A percentile compares a stretch with the other conserved stretches of the same genome.
These are phyloP conservation scores for Plebejus anna DNA, from an alignment of 2,888 invertebrate species.

Conservation along the genomic window DNA sequence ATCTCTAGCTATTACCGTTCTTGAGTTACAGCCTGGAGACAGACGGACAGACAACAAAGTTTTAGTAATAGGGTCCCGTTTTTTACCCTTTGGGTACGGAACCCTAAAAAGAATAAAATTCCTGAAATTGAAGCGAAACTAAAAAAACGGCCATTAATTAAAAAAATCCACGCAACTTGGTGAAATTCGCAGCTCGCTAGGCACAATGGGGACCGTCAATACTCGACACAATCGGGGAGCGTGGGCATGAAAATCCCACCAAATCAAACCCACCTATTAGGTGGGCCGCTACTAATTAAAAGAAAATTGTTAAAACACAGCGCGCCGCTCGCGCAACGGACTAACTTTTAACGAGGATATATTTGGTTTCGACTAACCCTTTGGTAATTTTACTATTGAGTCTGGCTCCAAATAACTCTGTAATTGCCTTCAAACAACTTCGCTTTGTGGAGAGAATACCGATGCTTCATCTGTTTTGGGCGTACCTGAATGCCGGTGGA, in stretches of 20 bases:
- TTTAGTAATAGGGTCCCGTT: no score
- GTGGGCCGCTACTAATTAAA: conserved; percentile 74
- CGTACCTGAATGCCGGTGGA: conserved; percentile 40
- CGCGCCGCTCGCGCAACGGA: conserved; percentile 56
- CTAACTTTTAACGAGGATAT: conserved; percentile 80
- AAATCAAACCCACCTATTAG: conserved; percentile 67
- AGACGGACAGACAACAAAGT: no score
- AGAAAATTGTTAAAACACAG: conserved; percentile 77
- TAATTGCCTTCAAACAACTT: conserved; percentile 78
- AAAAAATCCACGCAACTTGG: conserved; percentile 37
- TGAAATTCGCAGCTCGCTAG: conserved; percentile 35
- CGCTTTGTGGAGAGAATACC: conserved; percentile 59
- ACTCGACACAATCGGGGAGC: conserved; percentile 38
- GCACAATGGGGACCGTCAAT: conserved; percentile 40
- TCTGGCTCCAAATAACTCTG: conserved; percentile 76
- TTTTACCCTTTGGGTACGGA: no score
- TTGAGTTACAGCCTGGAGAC: no score
- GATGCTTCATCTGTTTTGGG: conserved; percentile 48
- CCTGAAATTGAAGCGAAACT: conserved; percentile 22
- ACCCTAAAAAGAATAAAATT: conserved; percentile 14
- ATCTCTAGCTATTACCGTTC: no score
- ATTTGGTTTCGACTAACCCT: conserved; percentile 77
- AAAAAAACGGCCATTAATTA: conserved; percentile 35
- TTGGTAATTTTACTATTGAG: conserved; percentile 77
- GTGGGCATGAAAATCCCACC: conserved; percentile 49